Evolutionary conservation across 2,113 vertebrate species (phyloP), one percentile per base, ranked within the genome.

Genomic region (Siphamia tubifer): DNA sequence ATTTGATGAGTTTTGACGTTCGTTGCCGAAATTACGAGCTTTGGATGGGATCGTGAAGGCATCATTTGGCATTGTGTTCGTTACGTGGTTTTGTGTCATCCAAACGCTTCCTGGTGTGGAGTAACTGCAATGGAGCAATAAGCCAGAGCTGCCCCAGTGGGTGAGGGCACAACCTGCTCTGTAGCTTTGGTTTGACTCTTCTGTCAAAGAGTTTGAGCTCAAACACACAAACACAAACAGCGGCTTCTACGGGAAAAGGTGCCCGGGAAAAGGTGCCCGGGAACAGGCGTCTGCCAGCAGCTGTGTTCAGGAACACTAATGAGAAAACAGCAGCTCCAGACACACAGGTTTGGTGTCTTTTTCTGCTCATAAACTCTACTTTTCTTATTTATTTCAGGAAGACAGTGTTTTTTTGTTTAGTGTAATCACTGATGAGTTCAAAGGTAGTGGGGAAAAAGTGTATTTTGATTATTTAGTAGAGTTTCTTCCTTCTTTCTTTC

Each of bases 61-160:
- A 55, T 4, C 83, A 30, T 30, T 11, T 12, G 21, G 8, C 20
- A 6, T 27, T 24, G 42, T 5, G 5, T 3, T 38, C 20, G 36
- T 23, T 55, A 35, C 11, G 66, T 65, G 72, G 85, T 82, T 25
- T 60, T 13, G 21, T 63, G 79, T 78, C 73, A 40, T 68, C 53
- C 45, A 2, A 48, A 38, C 74, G 88, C 81, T 92, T 92, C 90
- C 90, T 90, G 86, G 87, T 90, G 48, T 35, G 54, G 57, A 40
- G 47, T 8, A 6, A 16, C 32, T 13, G 3, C 12, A 52, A 48
- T 69, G 72, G 38, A 19, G 32, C 10, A 67, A 47, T 68, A 66
- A 72, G 53, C 30, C 7, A 8, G 7, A 44, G 2, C 10, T 6
- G 38, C 7, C 7, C 3, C 1, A 36, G 12, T 20, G 56, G 4